phyloP scores from a whole-genome alignment of 1,140 invertebrate genomes.

The Oedothorax gibbosus region DNA sequence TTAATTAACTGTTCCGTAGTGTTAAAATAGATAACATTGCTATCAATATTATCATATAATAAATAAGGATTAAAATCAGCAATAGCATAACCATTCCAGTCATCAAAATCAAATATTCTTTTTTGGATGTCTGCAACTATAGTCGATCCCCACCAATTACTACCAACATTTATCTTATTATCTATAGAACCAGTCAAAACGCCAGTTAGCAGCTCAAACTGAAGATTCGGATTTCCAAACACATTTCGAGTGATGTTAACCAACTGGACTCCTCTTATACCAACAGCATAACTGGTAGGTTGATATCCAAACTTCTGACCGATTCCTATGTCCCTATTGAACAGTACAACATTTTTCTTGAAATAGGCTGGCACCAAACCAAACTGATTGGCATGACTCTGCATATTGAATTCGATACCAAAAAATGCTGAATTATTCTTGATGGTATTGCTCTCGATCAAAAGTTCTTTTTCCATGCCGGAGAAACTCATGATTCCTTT shows the following conservation, averaged over 20 bases:
- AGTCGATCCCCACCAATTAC: slow-evolving; percentile 96
- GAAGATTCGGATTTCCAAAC: slow-evolving; percentile 83
- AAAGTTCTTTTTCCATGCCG: slow-evolving; percentile 97
- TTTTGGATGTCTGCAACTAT: slow-evolving; percentile 79
- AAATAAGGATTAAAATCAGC: slow-evolving; percentile 91
- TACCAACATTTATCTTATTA: slow-evolving; percentile 85
- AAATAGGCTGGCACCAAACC: slow-evolving; percentile 67
- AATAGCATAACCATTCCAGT: slow-evolving; percentile 98
- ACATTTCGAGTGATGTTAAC: slow-evolving; percentile 91
- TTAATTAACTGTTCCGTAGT: slow-evolving; percentile 49
- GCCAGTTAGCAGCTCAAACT: slow-evolving; percentile 94
- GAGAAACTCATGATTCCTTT: slow-evolving; percentile 84
- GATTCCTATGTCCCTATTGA: slow-evolving; percentile 62
- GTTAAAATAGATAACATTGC: slow-evolving; percentile 56
- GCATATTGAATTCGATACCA: slow-evolving; percentile 88
- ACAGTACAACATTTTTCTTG: slow-evolving; percentile 61
- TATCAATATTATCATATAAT: slow-evolving; percentile 65
- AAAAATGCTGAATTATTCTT: slow-evolving; percentile 84
- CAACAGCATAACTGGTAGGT: slow-evolving; percentile 84
- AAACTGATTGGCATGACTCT: slow-evolving; percentile 94
- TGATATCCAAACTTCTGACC: slow-evolving; percentile 67
- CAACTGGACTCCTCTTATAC: slow-evolving; percentile 94
- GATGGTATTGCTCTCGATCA: slow-evolving; percentile 80
- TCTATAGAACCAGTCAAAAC: slow-evolving; percentile 88
- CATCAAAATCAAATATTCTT: slow-evolving; percentile 98